Evolutionary conservation across 2,797 vertebrate species (phyloP), one percentile per base, ranked within the genome.

Genomic region (Xerus rutilus): DNA sequence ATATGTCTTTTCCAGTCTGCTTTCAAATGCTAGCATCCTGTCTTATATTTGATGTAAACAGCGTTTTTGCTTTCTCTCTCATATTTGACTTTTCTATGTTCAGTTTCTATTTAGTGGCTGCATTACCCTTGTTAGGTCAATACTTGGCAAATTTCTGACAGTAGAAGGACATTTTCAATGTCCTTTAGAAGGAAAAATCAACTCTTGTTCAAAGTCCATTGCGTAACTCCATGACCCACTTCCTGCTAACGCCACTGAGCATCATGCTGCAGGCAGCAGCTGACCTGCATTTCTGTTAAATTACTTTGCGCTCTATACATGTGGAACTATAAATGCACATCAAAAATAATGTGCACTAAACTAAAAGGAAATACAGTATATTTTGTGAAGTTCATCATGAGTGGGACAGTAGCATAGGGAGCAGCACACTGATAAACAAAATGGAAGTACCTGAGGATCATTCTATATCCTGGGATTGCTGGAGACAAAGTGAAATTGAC

Each of bases 271-370:
- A 59, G 64, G 88, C 81, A 47, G 76, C n/a, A 76, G 21, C 30
- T 81, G 84, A n/a, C 73, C 84, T 89, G 79, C 52, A 82, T 89
- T 82, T 91, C 35, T 72, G 64, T n/a, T 93, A 81, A 76, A 32
- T 93, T 28, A 91, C 32, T 76, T 78, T 65, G 14, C 64, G 12
- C n/a, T 85, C 1, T 54, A 13, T 39, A 84, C 30, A 18, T 67
- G 28, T 45, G 11, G 28, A 18, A 57, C 21, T 77, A 8, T 20
- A 77, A 14, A 39, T 64, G 43, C 17, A 45, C 30, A 59, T 39
- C 30, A 32, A 35, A 86, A 89, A 84, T 74, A 78, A 73, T 32
- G 74, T 25, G 11, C 39, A 67, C 59, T 89, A 77, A 72, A 79
- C 7, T 28, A 45, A 59, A 87, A 52, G 30, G 21, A 95, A 89